Percentiles rank a stretch among this genome's conserved stretches.
Conservation (phyloP, 1,140 invertebrate genomes). For the Cataglyphis hispanica region DNA sequence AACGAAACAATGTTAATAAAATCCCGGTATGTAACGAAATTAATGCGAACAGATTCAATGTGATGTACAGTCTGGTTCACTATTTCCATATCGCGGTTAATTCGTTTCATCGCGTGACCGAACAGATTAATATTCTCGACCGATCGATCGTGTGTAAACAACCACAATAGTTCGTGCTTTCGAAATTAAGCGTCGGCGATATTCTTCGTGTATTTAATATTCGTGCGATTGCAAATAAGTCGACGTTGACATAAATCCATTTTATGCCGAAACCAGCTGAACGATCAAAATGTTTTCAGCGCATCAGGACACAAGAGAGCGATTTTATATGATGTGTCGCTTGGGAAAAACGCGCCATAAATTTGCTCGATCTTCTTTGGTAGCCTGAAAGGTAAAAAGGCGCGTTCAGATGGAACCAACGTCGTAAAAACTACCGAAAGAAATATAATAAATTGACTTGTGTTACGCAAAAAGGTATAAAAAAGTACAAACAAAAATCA, state of each 20-base stretch:
- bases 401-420: neutral
- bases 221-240: slow-evolving; percentile 19
- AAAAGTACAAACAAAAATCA: neutral
- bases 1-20: neutral
- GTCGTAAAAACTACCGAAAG: slow-evolving; percentile 15
- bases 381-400: slow-evolving; percentile 1
- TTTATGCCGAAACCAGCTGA: slow-evolving; percentile 5
- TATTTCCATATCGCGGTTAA: neutral
- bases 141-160: neutral
- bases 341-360: slow-evolving; percentile 42
- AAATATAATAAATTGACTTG: slow-evolving; percentile 36
- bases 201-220: neutral
- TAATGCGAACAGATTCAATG: neutral
- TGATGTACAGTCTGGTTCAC: neutral
- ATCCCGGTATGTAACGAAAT: neutral
- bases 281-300: slow-evolving; percentile 15
- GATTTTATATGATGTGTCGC: slow-evolving; percentile 37
- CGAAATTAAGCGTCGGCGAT: slow-evolving; percentile 5
- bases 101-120: neutral
- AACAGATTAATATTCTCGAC: slow-evolving; percentile 11
- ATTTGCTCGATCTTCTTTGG: slow-evolving; percentile 30
- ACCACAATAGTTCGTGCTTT: neutral
- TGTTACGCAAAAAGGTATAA: neutral
- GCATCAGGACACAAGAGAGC: neutral
- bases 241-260: slow-evolving; percentile 44